A percentile compares a stretch with the other conserved stretches of the same genome.
Conservation (phyloP, 2,797 vertebrate genomes). For the Dendrocincla fuliginosa region DNA sequence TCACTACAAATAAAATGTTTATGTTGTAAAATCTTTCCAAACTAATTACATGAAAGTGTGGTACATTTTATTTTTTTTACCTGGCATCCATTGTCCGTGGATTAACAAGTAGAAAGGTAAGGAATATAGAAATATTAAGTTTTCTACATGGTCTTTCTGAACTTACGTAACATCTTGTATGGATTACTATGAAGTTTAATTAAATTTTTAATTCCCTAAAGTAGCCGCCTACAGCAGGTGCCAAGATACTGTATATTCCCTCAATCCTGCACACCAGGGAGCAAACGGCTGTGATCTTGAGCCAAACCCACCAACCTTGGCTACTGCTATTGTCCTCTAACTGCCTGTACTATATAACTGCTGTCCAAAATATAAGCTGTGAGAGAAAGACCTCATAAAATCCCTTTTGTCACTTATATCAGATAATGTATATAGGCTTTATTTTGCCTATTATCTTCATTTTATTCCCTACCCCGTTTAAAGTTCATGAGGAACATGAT, state of each 20-base stretch:
- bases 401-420: background rate
- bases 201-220: conserved; percentile 34
- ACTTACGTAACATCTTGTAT: background rate
- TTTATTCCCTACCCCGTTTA: background rate
- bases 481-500: background rate
- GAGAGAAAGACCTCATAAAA: background rate
- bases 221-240: conserved; percentile 6
- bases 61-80: background rate
- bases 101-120: background rate
- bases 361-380: background rate
- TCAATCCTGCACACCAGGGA: background rate
- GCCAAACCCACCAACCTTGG: background rate
- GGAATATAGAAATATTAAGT: background rate
- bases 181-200: conserved; percentile 33
- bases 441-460: background rate
- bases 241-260: background rate
- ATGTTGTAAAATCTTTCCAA: background rate
- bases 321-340: background rate
- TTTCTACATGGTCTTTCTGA: background rate
- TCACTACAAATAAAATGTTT: background rate
- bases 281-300: background rate
- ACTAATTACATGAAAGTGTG: background rate
- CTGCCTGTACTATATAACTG: background rate
- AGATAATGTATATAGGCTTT: background rate
- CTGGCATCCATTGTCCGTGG: accelerated